Evolutionary conservation across 1,140 invertebrate genomes (phyloP), one percentile per base, ranked within the genome.

Genomic region (Trichogramma pretiosum): DNA sequence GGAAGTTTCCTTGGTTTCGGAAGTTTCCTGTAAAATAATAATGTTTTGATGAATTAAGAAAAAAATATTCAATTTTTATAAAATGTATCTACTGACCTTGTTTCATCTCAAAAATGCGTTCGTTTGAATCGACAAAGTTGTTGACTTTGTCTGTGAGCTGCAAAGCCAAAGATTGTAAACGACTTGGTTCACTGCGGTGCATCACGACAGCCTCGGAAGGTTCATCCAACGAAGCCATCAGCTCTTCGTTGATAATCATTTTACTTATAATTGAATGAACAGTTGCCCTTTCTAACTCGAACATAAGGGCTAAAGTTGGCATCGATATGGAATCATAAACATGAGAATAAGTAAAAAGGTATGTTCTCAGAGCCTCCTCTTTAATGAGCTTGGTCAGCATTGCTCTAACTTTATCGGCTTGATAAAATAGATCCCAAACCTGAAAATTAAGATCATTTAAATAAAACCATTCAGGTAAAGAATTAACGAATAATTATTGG

Each of bases 221-320:
- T 67, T 98, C 94, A 67, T 99, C 96, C 57, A 99, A 73, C 1
- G 94, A 98, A 3, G 94, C 96, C 84, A 97, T 90, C 1, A 98
- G 74, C 67, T 99, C 97, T 67, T 98, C 95, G 67, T 97, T 98
- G 41, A 99, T 97, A 37, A 99, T 99, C 97, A 99, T 99, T 74
- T 99, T 99, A 58, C 93, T 96, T 37, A 99, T 93, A 36, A 93
- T 89, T 3, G 93, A 93, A 74, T 99, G 93, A 17, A 98, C 94
- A 35, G 85, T 79, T 10, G 83, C 65, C 51, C 84, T 81, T 0
- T 90, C 85, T 55, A 99, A 67, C 58, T 97, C 86, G 67, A 99
- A 99, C 91, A 98, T 97, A 50, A 92, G 81, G 0, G 91, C 83
- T 43, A 99, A 73, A 7, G 85, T 88, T 3, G 78, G 80, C 62